Percentiles rank a stretch among this genome's conserved stretches.
Evolutionary conservation across 2,797 vertebrate genomes (phyloP).

Genomic region (Siniperca scherzeri): DNA sequence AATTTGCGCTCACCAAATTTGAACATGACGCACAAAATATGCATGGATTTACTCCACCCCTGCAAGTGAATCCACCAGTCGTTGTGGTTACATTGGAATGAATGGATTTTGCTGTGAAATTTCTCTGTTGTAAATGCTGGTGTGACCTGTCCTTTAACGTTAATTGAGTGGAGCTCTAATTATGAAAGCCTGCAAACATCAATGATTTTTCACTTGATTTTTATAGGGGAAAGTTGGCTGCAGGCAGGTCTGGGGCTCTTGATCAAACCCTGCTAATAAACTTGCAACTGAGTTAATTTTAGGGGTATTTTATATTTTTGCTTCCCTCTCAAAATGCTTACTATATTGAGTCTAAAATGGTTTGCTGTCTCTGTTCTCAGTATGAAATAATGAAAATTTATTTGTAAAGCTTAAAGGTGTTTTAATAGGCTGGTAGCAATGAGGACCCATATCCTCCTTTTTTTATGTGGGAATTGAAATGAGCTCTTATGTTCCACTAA

Average conservation of each 20-base stretch:
- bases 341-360: background rate
- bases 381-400: background rate
- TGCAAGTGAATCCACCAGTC: background rate
- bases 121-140: background rate
- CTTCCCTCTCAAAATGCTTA: background rate
- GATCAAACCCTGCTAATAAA: background rate
- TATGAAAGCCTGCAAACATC: background rate
- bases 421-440: background rate
- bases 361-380: background rate
- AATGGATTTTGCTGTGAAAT: background rate
- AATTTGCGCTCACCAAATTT: background rate
- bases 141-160: no score
- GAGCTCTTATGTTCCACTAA: background rate
- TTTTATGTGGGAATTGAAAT: background rate
- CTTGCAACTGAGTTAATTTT: background rate
- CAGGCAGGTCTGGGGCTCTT: background rate
- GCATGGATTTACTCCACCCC: background rate
- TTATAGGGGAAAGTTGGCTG: background rate
- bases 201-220: background rate
- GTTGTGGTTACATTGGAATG: background rate
- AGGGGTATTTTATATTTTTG: background rate
- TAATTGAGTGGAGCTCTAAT: background rate
- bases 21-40: background rate
- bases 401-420: background rate
- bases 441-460: background rate